Base-by-base conservation (phyloP, 2,888 invertebrate species). In the Tubulanus polymorphus region DNA sequence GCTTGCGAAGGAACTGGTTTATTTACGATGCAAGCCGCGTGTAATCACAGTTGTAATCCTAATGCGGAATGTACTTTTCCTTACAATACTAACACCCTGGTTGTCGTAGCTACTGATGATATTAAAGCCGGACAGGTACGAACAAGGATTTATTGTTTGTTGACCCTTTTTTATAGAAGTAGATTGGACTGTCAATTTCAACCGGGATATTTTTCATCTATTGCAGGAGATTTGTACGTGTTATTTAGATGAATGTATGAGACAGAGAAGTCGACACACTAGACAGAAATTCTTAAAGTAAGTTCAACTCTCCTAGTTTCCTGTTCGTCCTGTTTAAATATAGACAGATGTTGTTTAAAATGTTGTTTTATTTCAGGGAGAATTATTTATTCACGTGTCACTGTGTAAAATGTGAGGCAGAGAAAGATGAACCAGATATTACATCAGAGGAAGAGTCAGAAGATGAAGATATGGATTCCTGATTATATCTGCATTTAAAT, bases 1-100 rank as follows among this genome's bases (percentile, higher is more conserved):
- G 91, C 94, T 79, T 91, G 88, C 63, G 95, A 95, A 83, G 95
- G 95, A 0, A 91, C 92, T 0, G 95, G 91, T 0, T 81, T 96
- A 0, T 96, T 88, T 77, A 79, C 83, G 26, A 73, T 90, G n/a
- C 94, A 95, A 75, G 93, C 93, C 73, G 84, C 88, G 45, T 72
- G 73, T 73, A 96, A 96, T 81, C 96, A 96, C 79, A 93, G 91
- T 69, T 96, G 96, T 73, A 77, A 83, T 0, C 93, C 95, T 0
- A 95, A 94, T 77, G 91, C 93, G 0, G 87, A 89, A 73, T 86
- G 89, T 0, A 85, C 87, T 25, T 96, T 93, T 75, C 88, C 89
- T 0, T 85, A 89, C 69, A 90, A 90, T 48, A 90, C 91, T 76
- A 72, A 72, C 58, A 88, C 87, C 62, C 67, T 81, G 53, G 71